These are phyloP conservation scores for Tachuris rubrigastra DNA, from an alignment of 2,113 vertebrate genomes.

Conservation along the genomic window DNA sequence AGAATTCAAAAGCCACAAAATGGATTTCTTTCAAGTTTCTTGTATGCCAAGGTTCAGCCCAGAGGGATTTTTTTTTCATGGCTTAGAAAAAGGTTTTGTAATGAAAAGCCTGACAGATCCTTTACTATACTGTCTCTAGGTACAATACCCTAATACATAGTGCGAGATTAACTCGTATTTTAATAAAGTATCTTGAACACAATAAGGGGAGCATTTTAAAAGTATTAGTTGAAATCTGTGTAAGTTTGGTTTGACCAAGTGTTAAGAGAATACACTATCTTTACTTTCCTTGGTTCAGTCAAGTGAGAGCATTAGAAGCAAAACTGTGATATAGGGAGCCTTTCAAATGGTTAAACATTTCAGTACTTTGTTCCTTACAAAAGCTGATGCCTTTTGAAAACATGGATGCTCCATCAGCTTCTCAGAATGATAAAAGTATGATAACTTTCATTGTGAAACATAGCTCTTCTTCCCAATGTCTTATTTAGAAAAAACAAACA, in stretches of 20 bases:
- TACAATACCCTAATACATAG: slow-evolving; percentile 18
- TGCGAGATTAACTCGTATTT: slow-evolving; percentile 32
- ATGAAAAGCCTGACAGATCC: slow-evolving; percentile 47
- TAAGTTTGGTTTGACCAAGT: not conserved
- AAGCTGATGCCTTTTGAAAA: slow-evolving; percentile 26
- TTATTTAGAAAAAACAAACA: not conserved
- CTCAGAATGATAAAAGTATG: not conserved
- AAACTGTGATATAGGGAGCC: not conserved
- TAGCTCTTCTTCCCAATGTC: not conserved
- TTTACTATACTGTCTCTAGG: slow-evolving; percentile 26
- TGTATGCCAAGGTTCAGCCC: slow-evolving; percentile 25
- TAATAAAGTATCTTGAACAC: slow-evolving; percentile 15
- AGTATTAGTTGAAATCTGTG: slow-evolving; percentile 7
- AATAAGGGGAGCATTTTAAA: slow-evolving; percentile 20
- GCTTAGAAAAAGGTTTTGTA: slow-evolving; percentile 48
- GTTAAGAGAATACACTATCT: not conserved
- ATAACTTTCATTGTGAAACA: not conserved
- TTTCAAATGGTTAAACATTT: slow-evolving; percentile 24
- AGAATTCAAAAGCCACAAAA: slow-evolving; percentile 59
- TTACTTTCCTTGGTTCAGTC: not conserved
- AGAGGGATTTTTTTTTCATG: not conserved
- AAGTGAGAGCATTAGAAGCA: not conserved
- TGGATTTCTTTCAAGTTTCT: slow-evolving; percentile 59
- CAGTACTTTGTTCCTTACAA: not conserved
- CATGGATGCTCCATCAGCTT: not conserved